Conservation (phyloP, 1,140 invertebrate genomes). For the Mercenaria mercenaria region DNA sequence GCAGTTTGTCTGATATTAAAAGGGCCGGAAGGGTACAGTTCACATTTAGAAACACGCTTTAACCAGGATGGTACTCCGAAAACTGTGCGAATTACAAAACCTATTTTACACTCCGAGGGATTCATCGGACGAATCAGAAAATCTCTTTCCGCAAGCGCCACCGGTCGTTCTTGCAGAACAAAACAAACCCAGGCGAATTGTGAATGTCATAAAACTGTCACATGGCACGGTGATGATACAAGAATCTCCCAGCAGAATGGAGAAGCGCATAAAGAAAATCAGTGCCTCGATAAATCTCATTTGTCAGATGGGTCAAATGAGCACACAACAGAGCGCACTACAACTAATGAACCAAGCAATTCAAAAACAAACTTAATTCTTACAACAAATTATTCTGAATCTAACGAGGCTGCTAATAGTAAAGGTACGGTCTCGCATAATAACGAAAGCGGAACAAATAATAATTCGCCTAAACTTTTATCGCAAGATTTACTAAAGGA, state of each 20-base stretch:
- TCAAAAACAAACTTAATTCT: conserved; percentile 11
- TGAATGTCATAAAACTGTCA: conserved; percentile 26
- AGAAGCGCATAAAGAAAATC: neutral
- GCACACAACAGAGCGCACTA: neutral
- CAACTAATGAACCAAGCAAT: conserved; percentile 20
- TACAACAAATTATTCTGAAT: neutral
- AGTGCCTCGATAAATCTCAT: neutral
- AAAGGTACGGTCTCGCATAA: neutral
- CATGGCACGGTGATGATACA: neutral
- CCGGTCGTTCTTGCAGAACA: conserved; percentile 24
- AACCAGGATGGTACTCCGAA: conserved; percentile 78
- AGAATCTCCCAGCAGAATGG: neutral
- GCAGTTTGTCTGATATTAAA: conserved; percentile 77
- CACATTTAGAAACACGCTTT: conserved; percentile 82
- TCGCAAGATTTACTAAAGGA: neutral
- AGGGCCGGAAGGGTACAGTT: conserved; percentile 80
- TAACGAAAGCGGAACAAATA: neutral
- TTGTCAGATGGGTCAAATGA: neutral
- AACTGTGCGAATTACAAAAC: conserved; percentile 80
- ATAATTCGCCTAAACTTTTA: neutral
- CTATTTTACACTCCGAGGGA: conserved; percentile 72
- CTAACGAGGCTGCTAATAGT: conserved; percentile 10
- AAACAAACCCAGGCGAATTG: conserved; percentile 38
- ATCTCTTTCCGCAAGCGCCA: conserved; percentile 62
- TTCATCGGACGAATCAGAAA: conserved; percentile 75